Conservation (phyloP, 2,797 vertebrate species). For the Protosalanx chinensis region DNA sequence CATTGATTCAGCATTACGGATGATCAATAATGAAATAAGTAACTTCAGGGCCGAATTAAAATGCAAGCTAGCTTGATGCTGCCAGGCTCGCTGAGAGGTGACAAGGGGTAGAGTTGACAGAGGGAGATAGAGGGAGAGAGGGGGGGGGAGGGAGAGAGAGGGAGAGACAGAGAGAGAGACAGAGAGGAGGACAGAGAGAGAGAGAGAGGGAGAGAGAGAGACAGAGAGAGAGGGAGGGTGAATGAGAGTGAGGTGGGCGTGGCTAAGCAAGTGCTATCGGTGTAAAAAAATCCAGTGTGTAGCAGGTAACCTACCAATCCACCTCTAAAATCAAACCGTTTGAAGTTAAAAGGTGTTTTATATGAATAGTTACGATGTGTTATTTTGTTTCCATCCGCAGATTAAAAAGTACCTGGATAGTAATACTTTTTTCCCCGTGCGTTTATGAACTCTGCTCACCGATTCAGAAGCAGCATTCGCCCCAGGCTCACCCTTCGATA, state of each 20-base stretch:
- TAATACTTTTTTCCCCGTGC: no score
- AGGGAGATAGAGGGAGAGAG: conserved; percentile 50
- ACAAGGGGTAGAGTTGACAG: conserved; percentile 70
- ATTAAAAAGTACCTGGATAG: no score
- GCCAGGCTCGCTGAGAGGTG: conserved; percentile 83
- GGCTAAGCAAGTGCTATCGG: conserved; percentile 36
- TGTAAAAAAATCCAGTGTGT: background rate
- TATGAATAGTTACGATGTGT: no score
- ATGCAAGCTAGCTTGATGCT: conserved; percentile 89
- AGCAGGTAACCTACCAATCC: background rate
- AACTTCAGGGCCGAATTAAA: conserved; percentile 98
- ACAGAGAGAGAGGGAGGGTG: conserved; percentile 39
- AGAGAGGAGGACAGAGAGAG: conserved; percentile 54
- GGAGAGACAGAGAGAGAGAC: conserved; percentile 32
- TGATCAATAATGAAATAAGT: conserved; percentile 99
- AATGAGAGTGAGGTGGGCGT: conserved; percentile 13
- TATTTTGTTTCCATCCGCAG: no score
- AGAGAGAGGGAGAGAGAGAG: conserved; percentile 30
- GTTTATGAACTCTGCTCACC: no score
- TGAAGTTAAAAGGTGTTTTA: no score
- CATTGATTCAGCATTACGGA: conserved; percentile 98
- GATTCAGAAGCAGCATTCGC: no score
- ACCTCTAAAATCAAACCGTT: no score
- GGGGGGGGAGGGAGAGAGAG: conserved; percentile 31
- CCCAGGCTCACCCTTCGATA: no score